Percentiles rank a stretch among this genome's conserved stretches.
These are phyloP conservation scores for Acleris sparsana DNA, from an alignment of 2,888 invertebrate species.

Conservation along the genomic window DNA sequence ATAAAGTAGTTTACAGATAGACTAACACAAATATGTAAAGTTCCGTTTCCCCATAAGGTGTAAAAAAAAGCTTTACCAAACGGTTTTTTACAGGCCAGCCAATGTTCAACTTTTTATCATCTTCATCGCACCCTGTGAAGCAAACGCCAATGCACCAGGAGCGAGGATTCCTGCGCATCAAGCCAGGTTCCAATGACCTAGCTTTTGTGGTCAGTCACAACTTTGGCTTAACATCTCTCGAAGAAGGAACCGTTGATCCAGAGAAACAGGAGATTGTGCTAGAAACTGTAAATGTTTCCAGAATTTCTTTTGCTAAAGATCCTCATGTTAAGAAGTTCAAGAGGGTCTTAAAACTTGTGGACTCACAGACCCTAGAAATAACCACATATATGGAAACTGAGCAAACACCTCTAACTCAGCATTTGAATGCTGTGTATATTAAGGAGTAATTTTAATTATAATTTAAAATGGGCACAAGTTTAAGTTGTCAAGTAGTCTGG, in stretches of 20 bases:
- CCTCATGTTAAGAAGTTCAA: constrained; percentile 77
- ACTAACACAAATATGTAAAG: background rate
- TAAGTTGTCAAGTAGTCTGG: too few relatives aligned
- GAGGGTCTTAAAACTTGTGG: constrained; percentile 61
- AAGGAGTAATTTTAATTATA: constrained; percentile 47
- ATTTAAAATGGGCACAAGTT: background rate
- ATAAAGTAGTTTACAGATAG: too few relatives aligned
- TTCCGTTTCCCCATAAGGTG: background rate
- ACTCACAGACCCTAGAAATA: constrained; percentile 67
- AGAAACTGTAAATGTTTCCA: constrained; percentile 70
- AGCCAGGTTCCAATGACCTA: constrained; percentile 79
- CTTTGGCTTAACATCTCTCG: constrained; percentile 84
- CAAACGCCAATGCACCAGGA: constrained; percentile 85
- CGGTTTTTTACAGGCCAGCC: constrained; percentile 78
- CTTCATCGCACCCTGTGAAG: constrained; percentile 78
- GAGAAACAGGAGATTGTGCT: constrained; percentile 72
- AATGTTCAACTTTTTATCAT: constrained; percentile 81
- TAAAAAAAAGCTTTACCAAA: too few relatives aligned
- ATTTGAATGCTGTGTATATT: constrained; percentile 79
- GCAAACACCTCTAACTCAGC: constrained; percentile 78
- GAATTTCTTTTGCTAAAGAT: constrained; percentile 80
- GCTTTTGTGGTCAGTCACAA: constrained; percentile 85
- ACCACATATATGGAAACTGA: constrained; percentile 82
- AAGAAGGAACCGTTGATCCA: constrained; percentile 80
- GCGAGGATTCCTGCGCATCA: constrained; percentile 84